Conservation (phyloP, 1,140 invertebrate species). For the Dendroctonus ponderosae region DNA sequence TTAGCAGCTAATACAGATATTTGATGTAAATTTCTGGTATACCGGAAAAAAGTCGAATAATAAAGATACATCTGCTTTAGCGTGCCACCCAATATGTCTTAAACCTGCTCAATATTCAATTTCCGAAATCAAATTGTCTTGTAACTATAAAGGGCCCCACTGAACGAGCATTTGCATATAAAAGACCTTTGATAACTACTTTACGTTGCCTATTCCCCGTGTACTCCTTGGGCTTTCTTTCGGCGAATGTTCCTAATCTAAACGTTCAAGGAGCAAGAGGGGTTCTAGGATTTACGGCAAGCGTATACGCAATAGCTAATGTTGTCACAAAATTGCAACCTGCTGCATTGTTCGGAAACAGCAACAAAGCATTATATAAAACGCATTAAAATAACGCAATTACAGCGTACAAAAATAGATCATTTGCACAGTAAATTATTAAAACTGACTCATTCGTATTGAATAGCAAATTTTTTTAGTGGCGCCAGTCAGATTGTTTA, state of each 20-base stretch:
- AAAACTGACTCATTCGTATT: slow-evolving; percentile 14
- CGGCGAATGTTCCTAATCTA: no score
- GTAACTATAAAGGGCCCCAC: not conserved
- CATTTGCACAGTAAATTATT: not conserved
- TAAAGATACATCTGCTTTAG: no score
- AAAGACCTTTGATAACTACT: slow-evolving; percentile 11
- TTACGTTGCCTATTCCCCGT: not conserved
- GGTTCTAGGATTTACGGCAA: no score
- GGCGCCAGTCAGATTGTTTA: slow-evolving; percentile 16
- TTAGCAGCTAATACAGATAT: no score
- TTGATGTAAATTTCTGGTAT: no score
- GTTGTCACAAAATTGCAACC: no score
- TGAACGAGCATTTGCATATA: slow-evolving; percentile 4
- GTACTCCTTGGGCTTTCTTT: not conserved
- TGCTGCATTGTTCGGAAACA: no score
- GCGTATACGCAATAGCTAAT: no score
- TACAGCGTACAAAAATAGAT: not conserved
- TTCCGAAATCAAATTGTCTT: slow-evolving; percentile 6
- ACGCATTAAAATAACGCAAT: not conserved
- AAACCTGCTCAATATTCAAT: slow-evolving; percentile 1
- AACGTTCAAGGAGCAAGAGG: no score
- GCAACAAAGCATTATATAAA: no score
- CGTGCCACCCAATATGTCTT: slow-evolving; percentile 3
- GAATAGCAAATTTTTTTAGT: slow-evolving; percentile 4
- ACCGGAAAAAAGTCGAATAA: no score